phyloP scores from a whole-genome alignment of 2,113 vertebrate genomes.

The Pollimyrus isidori region DNA sequence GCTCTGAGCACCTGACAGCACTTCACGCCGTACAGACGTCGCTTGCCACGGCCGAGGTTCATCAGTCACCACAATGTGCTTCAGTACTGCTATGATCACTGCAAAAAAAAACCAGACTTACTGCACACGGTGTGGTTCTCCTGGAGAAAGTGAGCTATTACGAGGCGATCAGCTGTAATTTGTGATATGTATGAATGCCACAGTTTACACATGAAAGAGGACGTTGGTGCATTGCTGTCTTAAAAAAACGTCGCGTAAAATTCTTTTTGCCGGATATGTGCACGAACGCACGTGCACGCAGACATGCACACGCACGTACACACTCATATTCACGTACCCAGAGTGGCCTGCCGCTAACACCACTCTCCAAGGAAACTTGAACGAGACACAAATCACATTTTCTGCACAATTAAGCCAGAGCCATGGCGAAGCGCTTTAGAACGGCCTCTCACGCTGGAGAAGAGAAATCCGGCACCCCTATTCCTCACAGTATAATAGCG shows the following conservation, averaged over 20 bases:
- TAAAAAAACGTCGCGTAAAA: background rate
- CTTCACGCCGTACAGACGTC: background rate
- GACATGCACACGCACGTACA: background rate
- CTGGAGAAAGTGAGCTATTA: background rate
- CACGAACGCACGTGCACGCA: background rate
- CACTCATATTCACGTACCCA: constrained; percentile 52
- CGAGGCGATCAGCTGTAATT: background rate
- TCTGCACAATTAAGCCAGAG: constrained; percentile 71
- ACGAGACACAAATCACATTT: constrained; percentile 71
- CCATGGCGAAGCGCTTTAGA: constrained; percentile 60
- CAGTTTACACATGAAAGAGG: background rate
- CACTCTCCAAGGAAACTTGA: constrained; percentile 44
- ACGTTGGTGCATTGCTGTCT: background rate
- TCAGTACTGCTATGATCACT: background rate
- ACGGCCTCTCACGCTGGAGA: constrained; percentile 47
- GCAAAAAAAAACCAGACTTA: background rate
- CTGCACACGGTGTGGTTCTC: background rate
- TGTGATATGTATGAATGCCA: background rate
- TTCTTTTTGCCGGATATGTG: background rate
- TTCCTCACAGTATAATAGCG: constrained; percentile 55
- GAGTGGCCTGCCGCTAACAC: constrained; percentile 56
- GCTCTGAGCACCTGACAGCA: background rate
- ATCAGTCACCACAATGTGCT: background rate
- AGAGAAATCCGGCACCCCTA: constrained; percentile 50
- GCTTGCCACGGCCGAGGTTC: background rate